Evolutionary conservation across 2,113 vertebrate genomes (phyloP).

Genomic region (Tonatia bakeri): DNA sequence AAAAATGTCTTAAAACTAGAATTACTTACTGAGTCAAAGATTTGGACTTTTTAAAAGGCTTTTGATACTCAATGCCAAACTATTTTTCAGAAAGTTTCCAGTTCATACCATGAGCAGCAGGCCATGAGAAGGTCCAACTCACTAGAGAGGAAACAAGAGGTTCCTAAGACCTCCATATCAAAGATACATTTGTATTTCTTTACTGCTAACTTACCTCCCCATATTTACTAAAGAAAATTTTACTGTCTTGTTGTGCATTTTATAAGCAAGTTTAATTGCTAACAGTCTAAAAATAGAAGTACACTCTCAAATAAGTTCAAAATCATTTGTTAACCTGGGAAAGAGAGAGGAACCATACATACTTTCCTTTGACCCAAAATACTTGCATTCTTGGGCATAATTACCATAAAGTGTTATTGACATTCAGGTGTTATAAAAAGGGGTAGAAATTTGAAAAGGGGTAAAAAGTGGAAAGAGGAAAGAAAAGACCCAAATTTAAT

Average conservation of each 20-base stretch:
- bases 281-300: background rate
- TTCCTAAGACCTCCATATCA: background rate
- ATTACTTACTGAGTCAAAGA: background rate
- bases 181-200: background rate
- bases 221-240: background rate
- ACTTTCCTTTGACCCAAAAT: background rate
- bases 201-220: background rate
- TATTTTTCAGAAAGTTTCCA: background rate
- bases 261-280: background rate
- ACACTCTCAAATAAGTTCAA: background rate
- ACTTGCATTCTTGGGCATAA: background rate
- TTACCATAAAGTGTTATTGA: background rate
- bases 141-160: background rate
- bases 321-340: background rate
- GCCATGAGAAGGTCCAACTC: background rate
- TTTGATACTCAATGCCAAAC: background rate
- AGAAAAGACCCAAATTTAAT: background rate
- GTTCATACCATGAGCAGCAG: background rate
- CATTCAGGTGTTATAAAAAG: background rate
- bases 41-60: background rate
- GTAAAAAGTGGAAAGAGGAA: background rate
- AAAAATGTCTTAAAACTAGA: background rate
- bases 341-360: no score
- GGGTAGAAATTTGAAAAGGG: background rate
- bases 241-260: background rate